These are phyloP conservation scores for Pedetes capensis DNA, from an alignment of 2,113 vertebrate genomes.

Conservation along the genomic window DNA sequence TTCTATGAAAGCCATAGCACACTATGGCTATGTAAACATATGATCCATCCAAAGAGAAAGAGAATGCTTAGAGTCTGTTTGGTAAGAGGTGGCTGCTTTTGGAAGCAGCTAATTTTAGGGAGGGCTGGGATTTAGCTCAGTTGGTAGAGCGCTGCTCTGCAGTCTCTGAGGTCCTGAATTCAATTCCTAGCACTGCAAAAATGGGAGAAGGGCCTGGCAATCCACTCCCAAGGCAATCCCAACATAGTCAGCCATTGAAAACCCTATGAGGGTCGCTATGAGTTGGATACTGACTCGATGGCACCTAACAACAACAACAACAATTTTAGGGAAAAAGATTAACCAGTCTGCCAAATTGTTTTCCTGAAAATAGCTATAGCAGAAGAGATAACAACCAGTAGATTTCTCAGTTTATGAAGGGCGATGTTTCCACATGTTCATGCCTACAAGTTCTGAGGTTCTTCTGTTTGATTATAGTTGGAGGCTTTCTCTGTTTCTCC, in stretches of 20 bases:
- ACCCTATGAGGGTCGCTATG: no score
- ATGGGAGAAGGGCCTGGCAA: no score
- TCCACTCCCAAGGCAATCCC: no score
- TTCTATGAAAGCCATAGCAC: neutral
- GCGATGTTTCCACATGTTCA: neutral
- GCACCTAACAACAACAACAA: no score
- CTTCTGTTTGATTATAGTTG: neutral
- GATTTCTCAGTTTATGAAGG: neutral
- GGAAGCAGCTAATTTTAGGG: neutral
- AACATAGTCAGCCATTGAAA: no score
- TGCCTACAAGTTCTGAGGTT: neutral
- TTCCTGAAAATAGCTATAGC: neutral
- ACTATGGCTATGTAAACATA: fast-evolving
- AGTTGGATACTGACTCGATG: no score
- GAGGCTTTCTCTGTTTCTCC: neutral
- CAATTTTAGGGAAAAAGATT: neutral
- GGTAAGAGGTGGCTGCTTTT: neutral
- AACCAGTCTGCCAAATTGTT: neutral
- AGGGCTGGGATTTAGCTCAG: no score
- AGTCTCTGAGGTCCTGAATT: no score
- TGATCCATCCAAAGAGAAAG: no score
- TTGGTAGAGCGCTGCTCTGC: no score
- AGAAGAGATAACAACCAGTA: neutral
- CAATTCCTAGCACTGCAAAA: no score
- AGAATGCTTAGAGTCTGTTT: neutral